Conservation (phyloP, 2,888 invertebrate genomes). For the Nasonia oneida region DNA sequence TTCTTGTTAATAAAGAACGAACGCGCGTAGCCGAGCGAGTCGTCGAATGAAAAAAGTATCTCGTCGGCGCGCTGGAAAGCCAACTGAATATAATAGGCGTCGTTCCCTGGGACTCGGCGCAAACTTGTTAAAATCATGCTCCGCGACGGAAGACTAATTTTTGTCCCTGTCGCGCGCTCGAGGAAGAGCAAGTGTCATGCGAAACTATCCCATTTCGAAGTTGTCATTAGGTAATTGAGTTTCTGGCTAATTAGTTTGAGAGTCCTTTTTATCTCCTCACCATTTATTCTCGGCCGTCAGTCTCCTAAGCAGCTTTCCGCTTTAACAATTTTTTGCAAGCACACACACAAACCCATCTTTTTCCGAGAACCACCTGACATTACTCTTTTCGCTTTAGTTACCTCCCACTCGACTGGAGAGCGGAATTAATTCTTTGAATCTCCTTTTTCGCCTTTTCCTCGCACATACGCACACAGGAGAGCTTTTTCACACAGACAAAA, state of each 20-base stretch:
- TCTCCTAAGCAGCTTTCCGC: background rate
- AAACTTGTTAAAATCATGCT: constrained; percentile 19
- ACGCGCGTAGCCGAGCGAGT: background rate
- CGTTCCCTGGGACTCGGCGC: background rate
- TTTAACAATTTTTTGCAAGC: background rate
- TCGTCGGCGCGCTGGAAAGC: background rate
- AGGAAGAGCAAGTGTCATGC: background rate
- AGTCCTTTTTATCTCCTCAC: constrained; percentile 19
- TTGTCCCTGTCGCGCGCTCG: background rate
- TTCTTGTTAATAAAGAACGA: too few relatives aligned
- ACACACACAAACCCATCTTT: background rate
- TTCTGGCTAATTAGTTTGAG: constrained; percentile 54
- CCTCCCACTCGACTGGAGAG: background rate
- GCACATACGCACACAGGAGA: background rate
- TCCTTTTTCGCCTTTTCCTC: background rate
- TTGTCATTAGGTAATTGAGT: constrained; percentile 46
- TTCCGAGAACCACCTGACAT: background rate
- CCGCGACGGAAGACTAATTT: constrained; percentile 5
- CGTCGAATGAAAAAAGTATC: background rate
- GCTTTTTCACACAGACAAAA: background rate
- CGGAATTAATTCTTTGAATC: background rate
- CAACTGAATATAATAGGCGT: background rate
- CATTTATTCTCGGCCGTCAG: constrained; percentile 8
- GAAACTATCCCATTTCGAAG: background rate
- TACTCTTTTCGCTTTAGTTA: background rate